Evolutionary conservation across 2,888 invertebrate genomes (phyloP), one percentile per base, ranked within the genome.

Genomic region (Oscheius onirici): DNA sequence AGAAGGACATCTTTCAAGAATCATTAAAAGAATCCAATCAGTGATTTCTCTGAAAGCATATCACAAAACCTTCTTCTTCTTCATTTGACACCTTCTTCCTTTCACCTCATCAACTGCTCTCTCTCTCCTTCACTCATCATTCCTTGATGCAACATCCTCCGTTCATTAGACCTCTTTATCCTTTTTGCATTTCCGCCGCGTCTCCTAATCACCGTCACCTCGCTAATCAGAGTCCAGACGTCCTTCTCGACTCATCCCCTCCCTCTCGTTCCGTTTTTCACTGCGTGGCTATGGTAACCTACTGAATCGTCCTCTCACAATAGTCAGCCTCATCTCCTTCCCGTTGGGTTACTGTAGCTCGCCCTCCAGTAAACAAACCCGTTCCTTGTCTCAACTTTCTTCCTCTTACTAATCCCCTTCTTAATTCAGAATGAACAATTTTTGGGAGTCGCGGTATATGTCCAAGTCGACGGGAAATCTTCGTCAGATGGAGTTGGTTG

Each of bases 401-500:
- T 20, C 3, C 52, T 20, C 52, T 22, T 2, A n/a, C n/a, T 52
- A 20, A 24, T 15, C 52, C 22, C 15, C 8, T 51, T 52, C 6
- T 3, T 6, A 24, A 17, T 52, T 24, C 13, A 52, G 22, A 52
- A 22, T 22, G 52, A 52, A 6, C 22, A 52, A 52, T 22, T 20
- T 52, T 5, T 46, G 46, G 46, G 46, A 55, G 3, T 26, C 54
- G 15, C 26, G 63, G 5, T 46, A 46, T 28, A n/a, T 63, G 15
- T 63, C 63, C 28, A 63, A 63, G 20, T 63, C 63, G 1, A 63
- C 63, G 1, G 63, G 63, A 26, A 34, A 28, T 26, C 63, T 63
- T 11, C 63, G 63, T 2, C 63, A 63, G 15, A 46, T 34, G 2
- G 63, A 49, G 63, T 63, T 28, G 34, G 5, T 3, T 2, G 28